These are phyloP conservation scores for Bungarus multicinctus DNA, from an alignment of 2,113 vertebrate species.

Conservation along the genomic window DNA sequence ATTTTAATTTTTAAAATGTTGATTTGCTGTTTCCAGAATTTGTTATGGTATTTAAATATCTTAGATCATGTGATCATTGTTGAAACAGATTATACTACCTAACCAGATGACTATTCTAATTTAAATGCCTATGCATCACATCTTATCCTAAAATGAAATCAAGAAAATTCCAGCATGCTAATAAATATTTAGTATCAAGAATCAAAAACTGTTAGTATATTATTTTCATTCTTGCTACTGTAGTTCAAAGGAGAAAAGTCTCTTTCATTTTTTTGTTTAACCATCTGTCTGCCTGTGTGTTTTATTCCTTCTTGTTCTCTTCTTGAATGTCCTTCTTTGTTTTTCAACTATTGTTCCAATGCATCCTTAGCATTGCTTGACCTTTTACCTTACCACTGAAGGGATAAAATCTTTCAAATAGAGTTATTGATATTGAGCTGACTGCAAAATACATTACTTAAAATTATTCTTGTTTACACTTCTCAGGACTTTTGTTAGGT, in stretches of 20 bases:
- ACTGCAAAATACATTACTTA: not conserved
- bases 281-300: not conserved
- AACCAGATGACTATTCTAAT: not conserved
- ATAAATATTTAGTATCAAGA: constrained; percentile 57
- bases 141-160: constrained; percentile 36
- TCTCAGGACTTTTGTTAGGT: not conserved
- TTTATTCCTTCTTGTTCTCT: not conserved
- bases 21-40: not conserved
- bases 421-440: not conserved
- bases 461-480: not conserved
- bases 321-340: not conserved
- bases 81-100: not conserved
- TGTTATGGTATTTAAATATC: not conserved
- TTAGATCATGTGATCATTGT: not conserved
- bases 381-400: not conserved
- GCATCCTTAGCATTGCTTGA: not conserved
- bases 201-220: constrained; percentile 32
- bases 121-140: not conserved
- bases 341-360: not conserved
- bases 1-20: not conserved
- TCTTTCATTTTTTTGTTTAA: not conserved
- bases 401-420: not conserved
- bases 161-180: constrained; percentile 39
- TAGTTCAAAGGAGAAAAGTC: not conserved
- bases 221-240: not conserved